A percentile compares a stretch with the other conserved stretches of the same genome.
Evolutionary conservation across 2,797 vertebrate genomes (phyloP).

Genomic region (Acanthornis magna): DNA sequence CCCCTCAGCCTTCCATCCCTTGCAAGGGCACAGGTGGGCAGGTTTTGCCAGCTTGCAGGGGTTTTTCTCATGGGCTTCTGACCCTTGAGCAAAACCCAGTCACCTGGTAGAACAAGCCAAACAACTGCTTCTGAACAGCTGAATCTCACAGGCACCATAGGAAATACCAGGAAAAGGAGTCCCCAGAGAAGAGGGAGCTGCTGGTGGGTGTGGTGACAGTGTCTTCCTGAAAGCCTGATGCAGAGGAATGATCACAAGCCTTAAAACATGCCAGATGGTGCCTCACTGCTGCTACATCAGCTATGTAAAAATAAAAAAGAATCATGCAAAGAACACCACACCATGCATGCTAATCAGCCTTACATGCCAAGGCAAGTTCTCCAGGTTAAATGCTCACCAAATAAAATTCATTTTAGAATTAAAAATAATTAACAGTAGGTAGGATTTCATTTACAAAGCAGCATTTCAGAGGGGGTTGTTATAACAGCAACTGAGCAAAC

Average conservation of each 20-base stretch:
- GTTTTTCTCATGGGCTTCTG: not conserved
- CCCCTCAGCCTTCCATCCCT: not conserved
- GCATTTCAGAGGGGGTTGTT: not conserved
- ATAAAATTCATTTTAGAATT: not conserved
- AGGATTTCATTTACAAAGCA: not conserved
- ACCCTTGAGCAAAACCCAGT: not conserved
- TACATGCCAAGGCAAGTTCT: not conserved
- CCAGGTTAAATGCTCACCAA: not conserved
- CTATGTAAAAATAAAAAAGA: not conserved
- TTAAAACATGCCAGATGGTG: not conserved
- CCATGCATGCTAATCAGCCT: fast-evolving
- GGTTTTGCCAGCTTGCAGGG: not conserved
- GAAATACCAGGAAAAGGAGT: not conserved
- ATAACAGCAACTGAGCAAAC: not conserved
- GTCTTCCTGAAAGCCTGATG: not conserved
- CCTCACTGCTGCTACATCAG: not conserved
- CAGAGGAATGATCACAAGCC: not conserved
- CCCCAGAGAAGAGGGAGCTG: not conserved
- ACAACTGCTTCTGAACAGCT: not conserved
- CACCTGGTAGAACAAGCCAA: not conserved
- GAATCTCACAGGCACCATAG: not conserved
- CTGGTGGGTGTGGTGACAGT: not conserved
- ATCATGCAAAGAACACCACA: not conserved
- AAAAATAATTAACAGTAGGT: not conserved
- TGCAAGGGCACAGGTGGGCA: not conserved